Percentiles rank a stretch among this genome's conserved stretches.
These are phyloP conservation scores for Pelecanoides urinatrix DNA, from an alignment of 2,113 vertebrate species.

Conservation along the genomic window DNA sequence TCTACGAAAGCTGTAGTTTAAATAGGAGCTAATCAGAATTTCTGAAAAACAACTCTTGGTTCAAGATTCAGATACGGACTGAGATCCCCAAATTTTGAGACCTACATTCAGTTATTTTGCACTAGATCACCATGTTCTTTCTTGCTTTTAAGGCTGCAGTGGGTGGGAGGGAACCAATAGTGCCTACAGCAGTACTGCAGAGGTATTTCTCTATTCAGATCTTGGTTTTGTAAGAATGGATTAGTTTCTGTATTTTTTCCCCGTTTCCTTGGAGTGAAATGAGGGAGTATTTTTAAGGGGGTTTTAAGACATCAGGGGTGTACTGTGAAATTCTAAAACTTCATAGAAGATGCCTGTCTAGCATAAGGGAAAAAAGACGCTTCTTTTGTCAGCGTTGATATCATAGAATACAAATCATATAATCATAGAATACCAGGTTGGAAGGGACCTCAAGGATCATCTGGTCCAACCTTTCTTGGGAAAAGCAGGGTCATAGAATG, in stretches of 20 bases:
- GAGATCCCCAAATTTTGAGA: neutral
- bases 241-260: rapidly evolving
- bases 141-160: neutral
- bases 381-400: neutral
- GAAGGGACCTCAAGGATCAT: too few species aligned
- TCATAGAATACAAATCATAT: too few species aligned
- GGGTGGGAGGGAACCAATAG: neutral
- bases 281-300: neutral
- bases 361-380: neutral
- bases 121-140: neutral
- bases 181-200: neutral
- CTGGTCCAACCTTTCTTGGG: too few species aligned
- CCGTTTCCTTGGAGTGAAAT: neutral
- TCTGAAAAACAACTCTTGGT: neutral
- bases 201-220: neutral
- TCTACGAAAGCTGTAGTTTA: neutral
- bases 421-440: too few species aligned
- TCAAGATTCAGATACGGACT: neutral
- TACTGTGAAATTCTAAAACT: neutral
- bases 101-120: neutral
- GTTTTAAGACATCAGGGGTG: neutral
- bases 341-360: neutral
- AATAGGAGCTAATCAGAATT: neutral
- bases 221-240: neutral
- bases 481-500: neutral